Base-by-base conservation (phyloP, 2,797 vertebrate genomes). In the Neosilurus hyrtlii region DNA sequence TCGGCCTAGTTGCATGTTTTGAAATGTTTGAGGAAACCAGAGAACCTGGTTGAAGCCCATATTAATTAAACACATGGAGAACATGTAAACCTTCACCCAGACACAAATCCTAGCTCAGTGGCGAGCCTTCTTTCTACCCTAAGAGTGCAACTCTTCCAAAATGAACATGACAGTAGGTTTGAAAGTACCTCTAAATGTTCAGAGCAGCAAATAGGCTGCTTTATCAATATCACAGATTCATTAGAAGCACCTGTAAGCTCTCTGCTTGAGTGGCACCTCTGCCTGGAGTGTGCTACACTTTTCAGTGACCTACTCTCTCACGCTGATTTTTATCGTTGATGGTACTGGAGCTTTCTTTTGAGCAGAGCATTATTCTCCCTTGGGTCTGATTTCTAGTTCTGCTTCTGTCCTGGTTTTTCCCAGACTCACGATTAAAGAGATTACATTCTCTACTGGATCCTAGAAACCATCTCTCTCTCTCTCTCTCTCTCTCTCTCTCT, bases 281-380 rank as follows among this genome's bases (percentile, higher is more conserved):
- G 74, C 72, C 88, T 59, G 59, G 24, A 65, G 62, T 63, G 54
- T 43, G 52, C 49, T 81, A 37, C 76, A 71, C 73, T 66, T 30
- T 24, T 37, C 52, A 68, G 52, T 80, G 52, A 59, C 37, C 80
- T 54, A 74, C 83, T 76, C 72, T 72, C 72, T 24, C 18, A 59
- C 61, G 82, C 80, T 81, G 88, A 90, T 89, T 88, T 74, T 85
- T 87, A 88, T 90, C 89, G 87, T 85, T 86, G 72, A 86, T 86
- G 79, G 82, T 81, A 87, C 74, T 83, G 71, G 80, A 79, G 79
- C 82, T 86, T 79, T 86, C 65, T 62, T 84, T 86, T 83, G 87
- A 84, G 82, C 76, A 86, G 86, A 85, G 88, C 52, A 73, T 80
- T 91, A 90, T 91, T 91, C 89, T 87, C 83, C 84, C 83, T 83